phyloP scores from a whole-genome alignment of 2,113 vertebrate species.

The Chaetorhynchus papuensis region DNA sequence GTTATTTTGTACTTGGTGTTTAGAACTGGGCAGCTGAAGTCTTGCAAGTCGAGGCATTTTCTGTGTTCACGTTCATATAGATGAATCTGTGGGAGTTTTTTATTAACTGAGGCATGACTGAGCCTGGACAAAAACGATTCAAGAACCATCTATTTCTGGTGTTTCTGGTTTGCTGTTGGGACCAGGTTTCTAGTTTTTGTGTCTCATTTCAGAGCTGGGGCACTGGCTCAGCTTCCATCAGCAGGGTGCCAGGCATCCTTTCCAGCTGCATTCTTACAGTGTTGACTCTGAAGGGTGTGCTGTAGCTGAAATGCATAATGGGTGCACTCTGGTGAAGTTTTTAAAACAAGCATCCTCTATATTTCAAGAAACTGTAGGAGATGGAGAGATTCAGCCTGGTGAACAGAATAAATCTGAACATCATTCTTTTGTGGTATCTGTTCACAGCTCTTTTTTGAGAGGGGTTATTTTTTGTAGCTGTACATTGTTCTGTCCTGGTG shows the following conservation, averaged over 20 bases:
- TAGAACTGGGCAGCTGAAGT: not conserved
- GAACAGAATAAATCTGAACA: not conserved
- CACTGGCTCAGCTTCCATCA: not conserved
- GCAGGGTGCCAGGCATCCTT: not conserved
- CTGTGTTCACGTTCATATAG: not conserved
- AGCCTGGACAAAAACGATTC: not conserved
- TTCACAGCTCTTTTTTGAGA: not conserved
- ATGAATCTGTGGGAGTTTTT: fast-evolving
- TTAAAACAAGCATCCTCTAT: not conserved
- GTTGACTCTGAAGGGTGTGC: not conserved
- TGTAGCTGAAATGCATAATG: not conserved
- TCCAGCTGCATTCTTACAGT: not conserved
- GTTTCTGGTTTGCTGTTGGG: not conserved
- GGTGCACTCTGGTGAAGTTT: not conserved
- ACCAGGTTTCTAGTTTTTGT: not conserved
- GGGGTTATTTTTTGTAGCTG: not conserved
- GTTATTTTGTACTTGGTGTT: not conserved
- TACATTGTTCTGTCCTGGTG: not conserved
- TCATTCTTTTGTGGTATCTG: not conserved
- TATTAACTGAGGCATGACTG: not conserved
- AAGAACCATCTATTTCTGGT: not conserved
- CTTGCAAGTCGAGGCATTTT: not conserved
- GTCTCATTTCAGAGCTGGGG: not conserved
- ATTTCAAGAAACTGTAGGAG: not conserved
- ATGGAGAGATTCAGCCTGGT: not conserved